Base-by-base conservation (phyloP, 2,888 invertebrate species). In the Seira musarum region DNA sequence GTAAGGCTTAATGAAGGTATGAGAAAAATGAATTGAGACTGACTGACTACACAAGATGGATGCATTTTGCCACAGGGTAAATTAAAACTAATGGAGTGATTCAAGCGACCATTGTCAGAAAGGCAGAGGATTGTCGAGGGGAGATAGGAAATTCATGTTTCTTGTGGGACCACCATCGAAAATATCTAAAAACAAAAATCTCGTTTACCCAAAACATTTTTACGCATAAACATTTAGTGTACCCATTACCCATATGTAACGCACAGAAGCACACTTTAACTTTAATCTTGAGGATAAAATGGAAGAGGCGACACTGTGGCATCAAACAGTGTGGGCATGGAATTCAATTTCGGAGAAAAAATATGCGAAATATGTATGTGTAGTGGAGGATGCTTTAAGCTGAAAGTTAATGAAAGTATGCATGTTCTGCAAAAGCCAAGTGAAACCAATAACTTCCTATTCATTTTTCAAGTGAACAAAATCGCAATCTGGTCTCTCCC, bases 81-180 rank as follows among this genome's bases (percentile, higher is more conserved):
- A 79, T 79, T 79, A 72, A 72, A 79, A 79, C 78, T 79, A 79
- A 79, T 79, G 72, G 78, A 79, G 3, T 49, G 78, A 79, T 79
- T 79, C 78, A 71, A 79, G 60, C 67, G 70, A 53, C 72, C 72
- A 79, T n/a, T n/a, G 64, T 65, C 77, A 30, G 70, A 17, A 30
- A 2, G 8, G 30, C 8, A 30, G 30, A 30, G 30, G 30, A 30
- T 5, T 30, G 30, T 5, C 30, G 8, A 30, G 30, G 30, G 30
- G 8, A 30, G 67, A 57, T 53, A 68, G 24, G 46, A 24, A 30
- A 25, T 46, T 53, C 68, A 30, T 65, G 63, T 64, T 63, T 63
- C 61, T 68, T 61, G 63, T 60, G 46, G 15, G 49, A 49, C 49
- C 49, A 49, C 49, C 49, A 49, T n/a, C 49, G 15, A n/a, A 49